A percentile compares a stretch with the other conserved stretches of the same genome.
These are phyloP conservation scores for Acridotheres tristis DNA, from an alignment of 2,797 vertebrate species.

Conservation along the genomic window DNA sequence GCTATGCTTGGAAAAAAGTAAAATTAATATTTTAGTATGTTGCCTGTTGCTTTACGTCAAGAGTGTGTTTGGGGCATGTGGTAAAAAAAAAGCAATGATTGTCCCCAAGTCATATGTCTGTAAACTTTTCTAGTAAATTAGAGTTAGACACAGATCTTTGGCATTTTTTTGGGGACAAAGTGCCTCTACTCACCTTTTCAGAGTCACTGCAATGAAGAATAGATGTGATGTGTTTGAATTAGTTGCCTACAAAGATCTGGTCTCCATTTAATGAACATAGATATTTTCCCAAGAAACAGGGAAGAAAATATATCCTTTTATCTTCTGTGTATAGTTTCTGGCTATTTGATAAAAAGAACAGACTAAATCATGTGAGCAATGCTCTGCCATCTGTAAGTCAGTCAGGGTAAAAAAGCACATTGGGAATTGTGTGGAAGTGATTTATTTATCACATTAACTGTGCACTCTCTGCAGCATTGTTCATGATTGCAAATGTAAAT, in stretches of 20 bases:
- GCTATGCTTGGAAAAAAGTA: not conserved
- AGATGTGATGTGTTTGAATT: not conserved
- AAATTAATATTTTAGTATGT: not conserved
- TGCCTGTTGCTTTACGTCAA: not conserved
- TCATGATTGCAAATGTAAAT: not conserved
- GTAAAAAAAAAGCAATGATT: not conserved
- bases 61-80: fast-evolving
- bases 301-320: not conserved
- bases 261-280: not conserved
- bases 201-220: not conserved
- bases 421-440: not conserved
- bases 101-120: fast-evolving
- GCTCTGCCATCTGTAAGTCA: not conserved
- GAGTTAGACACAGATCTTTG: not conserved
- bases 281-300: not conserved
- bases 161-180: not conserved
- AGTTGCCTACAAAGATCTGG: not conserved
- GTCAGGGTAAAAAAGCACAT: not conserved
- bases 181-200: not conserved
- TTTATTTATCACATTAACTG: not conserved
- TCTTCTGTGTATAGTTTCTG: not conserved
- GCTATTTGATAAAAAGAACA: not conserved
- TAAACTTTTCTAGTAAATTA: not conserved
- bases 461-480: not conserved
- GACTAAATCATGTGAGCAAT: not conserved